Conservation (phyloP, 2,888 invertebrate genomes). For the Tipula vernalis region DNA sequence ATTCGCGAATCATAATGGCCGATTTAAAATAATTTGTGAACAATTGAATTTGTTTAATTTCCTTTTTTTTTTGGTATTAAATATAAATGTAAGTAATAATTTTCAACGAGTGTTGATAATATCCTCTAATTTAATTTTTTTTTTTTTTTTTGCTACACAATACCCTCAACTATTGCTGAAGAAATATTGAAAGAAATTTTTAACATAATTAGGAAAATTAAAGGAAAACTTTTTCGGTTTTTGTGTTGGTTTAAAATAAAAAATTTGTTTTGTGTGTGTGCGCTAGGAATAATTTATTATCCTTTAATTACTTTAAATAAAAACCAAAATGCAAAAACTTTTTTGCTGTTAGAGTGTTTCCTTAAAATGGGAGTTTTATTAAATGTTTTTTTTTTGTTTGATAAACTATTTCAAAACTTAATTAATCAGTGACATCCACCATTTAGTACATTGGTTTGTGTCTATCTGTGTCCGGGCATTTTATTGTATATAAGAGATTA, state of each 20-base stretch:
- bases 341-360: background rate
- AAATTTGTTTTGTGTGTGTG: background rate
- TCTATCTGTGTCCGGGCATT: background rate
- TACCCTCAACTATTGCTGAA: background rate
- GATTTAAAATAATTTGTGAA: background rate
- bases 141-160: background rate
- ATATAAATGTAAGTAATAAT: background rate
- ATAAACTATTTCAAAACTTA: background rate
- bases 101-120: background rate
- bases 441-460: background rate
- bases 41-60: background rate
- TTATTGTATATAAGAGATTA: too few relatives aligned
- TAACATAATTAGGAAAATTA: background rate
- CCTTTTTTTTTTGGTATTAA: background rate
- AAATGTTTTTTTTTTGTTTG: background rate
- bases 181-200: background rate
- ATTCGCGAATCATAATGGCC: background rate
- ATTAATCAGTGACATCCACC: background rate
- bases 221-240: background rate
- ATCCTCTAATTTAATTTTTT: background rate
- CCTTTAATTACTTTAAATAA: background rate
- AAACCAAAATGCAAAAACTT: background rate
- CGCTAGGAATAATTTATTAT: background rate
- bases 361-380: background rate
- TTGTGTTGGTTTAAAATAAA: background rate